Percentiles rank a stretch among this genome's conserved stretches.
phyloP scores from a whole-genome alignment of 2,888 invertebrate genomes.

The Mythimna vitellina region DNA sequence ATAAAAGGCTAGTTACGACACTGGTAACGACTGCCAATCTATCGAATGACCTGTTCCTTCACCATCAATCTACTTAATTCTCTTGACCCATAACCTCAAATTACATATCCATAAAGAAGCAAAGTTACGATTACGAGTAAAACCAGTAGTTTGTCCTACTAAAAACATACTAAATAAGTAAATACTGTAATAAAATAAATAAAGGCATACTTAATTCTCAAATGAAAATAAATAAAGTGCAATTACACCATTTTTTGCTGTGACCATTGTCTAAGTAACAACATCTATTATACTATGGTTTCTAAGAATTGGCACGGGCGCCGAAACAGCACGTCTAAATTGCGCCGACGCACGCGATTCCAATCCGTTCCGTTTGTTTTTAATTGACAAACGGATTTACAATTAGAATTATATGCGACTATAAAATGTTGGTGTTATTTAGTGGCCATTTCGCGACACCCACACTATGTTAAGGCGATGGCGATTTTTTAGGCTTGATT shows the following conservation, averaged over 20 bases:
- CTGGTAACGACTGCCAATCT: too few relatives aligned
- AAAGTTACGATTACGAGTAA: conserved; percentile 30
- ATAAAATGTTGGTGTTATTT: conserved; percentile 62
- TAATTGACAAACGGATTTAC: conserved; percentile 73
- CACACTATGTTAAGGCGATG: conserved; percentile 66
- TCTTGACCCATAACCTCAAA: conserved; percentile 7
- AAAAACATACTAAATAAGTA: conserved; percentile 23
- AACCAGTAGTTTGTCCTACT: conserved; percentile 2
- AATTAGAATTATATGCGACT: conserved; percentile 66
- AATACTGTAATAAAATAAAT: conserved; percentile 44
- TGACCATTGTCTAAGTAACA: conserved; percentile 45
- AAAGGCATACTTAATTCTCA: conserved; percentile 23
- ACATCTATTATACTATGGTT: conserved; percentile 54
- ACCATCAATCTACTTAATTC: conserved; percentile 15
- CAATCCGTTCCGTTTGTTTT: conserved; percentile 74
- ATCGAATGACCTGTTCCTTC: background rate
- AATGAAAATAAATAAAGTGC: conserved; percentile 51
- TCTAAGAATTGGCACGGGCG: conserved; percentile 69
- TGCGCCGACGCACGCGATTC: conserved; percentile 65
- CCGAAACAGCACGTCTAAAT: conserved; percentile 59
- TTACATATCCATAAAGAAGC: background rate
- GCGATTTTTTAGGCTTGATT: conserved; percentile 27
- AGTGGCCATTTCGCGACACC: conserved; percentile 70
- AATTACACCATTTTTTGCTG: conserved; percentile 61
- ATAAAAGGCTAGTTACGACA: too few relatives aligned